Evolutionary conservation across 2,797 vertebrate species (phyloP), one percentile per base, ranked within the genome.

Genomic region (Telmatherina bonti): DNA sequence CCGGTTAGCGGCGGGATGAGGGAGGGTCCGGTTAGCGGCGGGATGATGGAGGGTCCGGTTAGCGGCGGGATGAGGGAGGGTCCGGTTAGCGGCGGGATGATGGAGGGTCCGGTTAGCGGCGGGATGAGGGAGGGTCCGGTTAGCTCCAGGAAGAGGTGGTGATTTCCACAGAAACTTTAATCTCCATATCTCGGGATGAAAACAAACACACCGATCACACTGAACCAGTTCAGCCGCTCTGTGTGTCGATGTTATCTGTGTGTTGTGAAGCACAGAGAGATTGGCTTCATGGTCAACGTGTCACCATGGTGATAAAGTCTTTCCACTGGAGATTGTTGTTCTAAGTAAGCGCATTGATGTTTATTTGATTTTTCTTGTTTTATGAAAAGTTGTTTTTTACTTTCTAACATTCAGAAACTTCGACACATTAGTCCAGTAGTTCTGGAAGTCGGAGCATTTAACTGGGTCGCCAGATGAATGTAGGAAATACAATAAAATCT

Each of bases 161-260:
- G n/a, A n/a, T 27, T 47, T 18, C 4, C 10, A 11, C 27, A 56
- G 29, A 64, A 47, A 24, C 24, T 26, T 9, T 38, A 12, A 27
- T 60, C 38, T 65, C 55, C 4, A 16, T 3, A 54, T 49, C 38
- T 72, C 53, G 57, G 52, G n/a, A 30, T 35, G 26, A 41, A 76
- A 76, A 58, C 26, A 67, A 67, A 51, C 26, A 59, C 75, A 52
- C 47, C 27, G 16, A 27, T 67, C 22, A 35, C 33, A 35, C 62
- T 52, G 27, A 49, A 31, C 26, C 31, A n/a, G 22, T 35, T 45
- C n/a, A 22, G 62, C 41, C 22, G 52, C 45, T 45, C 47, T 18
- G 9, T 43, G 27, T 63, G 15, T 20, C 24, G 33, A 70, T 58
- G 0, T 36, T 26, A 70, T 67, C 67, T 47, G 55, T 49, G 22